Percentiles rank a stretch among this genome's conserved stretches.
phyloP scores from a whole-genome alignment of 2,888 invertebrate genomes.

The Phortica okadai region DNA sequence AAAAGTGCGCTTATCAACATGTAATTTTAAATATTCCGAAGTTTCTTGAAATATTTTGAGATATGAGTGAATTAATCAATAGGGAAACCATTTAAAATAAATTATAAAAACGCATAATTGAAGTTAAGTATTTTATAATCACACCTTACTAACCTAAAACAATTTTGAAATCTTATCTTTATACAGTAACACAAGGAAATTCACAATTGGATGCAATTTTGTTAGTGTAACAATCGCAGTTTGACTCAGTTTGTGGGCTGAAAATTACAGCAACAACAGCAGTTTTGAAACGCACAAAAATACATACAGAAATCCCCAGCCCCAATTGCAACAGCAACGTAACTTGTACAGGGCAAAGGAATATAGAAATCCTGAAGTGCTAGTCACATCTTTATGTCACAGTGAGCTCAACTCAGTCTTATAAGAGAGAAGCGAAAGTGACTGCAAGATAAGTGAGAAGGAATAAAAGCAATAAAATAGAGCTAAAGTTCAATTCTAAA shows the following conservation, averaged over 20 bases:
- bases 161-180: background rate
- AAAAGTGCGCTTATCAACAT: no score
- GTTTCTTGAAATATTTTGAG: no score
- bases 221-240: background rate
- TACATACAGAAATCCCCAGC: background rate
- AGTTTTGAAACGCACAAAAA: slow-evolving; percentile 10
- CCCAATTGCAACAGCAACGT: background rate
- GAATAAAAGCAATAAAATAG: slow-evolving; percentile 32
- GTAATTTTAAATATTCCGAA: no score
- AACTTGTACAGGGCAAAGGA: background rate
- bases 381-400: background rate
- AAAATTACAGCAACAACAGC: background rate
- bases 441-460: slow-evolving; percentile 4
- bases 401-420: background rate
- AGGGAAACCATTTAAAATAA: no score
- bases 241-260: slow-evolving; percentile 18
- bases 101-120: no score
- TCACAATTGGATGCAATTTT: slow-evolving; percentile 5
- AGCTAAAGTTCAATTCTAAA: no score
- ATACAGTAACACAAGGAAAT: background rate
- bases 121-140: no score
- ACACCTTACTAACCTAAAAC: background rate
- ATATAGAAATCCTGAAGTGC: background rate
- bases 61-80: no score
- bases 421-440: background rate